Evolutionary conservation across 2,797 vertebrate genomes (phyloP).

Genomic region (Lycodopsis pacificus): DNA sequence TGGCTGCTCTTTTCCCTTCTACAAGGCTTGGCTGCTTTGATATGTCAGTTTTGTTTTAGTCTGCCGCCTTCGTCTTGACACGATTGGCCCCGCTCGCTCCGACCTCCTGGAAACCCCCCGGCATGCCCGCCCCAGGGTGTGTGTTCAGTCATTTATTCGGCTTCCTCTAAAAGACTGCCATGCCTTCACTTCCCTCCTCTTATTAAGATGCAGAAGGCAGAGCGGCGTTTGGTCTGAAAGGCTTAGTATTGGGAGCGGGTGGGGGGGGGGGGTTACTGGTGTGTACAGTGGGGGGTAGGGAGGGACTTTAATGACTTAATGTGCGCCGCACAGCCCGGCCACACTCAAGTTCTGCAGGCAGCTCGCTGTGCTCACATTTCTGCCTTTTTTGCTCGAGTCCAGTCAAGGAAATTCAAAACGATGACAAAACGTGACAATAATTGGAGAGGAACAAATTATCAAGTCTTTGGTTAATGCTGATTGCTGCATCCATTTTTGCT

Average conservation of each 20-base stretch:
- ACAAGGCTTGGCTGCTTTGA: slow-evolving; percentile 79
- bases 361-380: slow-evolving; percentile 52
- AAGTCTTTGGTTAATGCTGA: slow-evolving; percentile 72
- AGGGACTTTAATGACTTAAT: slow-evolving; percentile 76
- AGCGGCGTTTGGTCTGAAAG: slow-evolving; percentile 74
- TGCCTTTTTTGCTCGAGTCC: slow-evolving; percentile 60
- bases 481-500: slow-evolving; percentile 70
- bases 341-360: slow-evolving; percentile 55
- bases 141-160: slow-evolving; percentile 83
- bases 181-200: slow-evolving; percentile 81
- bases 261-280: slow-evolving; percentile 58
- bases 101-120: slow-evolving; percentile 80
- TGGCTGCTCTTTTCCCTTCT: slow-evolving; percentile 72
- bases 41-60: slow-evolving; percentile 83
- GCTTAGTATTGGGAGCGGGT: slow-evolving; percentile 46
- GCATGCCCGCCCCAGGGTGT: slow-evolving; percentile 78
- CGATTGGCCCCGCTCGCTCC: slow-evolving; percentile 72
- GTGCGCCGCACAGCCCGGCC: slow-evolving; percentile 49
- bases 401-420: slow-evolving; percentile 59
- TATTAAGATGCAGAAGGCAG: slow-evolving; percentile 80
- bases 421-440: slow-evolving; percentile 72
- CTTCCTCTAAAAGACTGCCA: slow-evolving; percentile 81
- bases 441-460: slow-evolving; percentile 74
- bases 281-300: slow-evolving; percentile 68
- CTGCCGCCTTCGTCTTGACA: slow-evolving; percentile 81